Evolutionary conservation across 2,797 vertebrate species (phyloP).

Genomic region (Halcyon smyrnensis): DNA sequence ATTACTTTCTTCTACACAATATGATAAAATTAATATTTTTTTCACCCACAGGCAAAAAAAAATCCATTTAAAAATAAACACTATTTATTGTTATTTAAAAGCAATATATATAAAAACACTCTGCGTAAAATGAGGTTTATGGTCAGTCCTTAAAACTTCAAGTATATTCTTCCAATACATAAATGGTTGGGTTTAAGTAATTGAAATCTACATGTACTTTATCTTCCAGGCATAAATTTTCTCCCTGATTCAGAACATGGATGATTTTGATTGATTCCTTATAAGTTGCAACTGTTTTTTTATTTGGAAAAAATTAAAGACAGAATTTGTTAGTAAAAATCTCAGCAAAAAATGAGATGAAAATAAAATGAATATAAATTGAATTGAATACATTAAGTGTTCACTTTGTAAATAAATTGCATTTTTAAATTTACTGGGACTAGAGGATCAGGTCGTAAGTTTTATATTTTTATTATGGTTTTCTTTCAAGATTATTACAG

Average conservation of each 20-base stretch:
- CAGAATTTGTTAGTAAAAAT: neutral
- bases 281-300: neutral
- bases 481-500: conserved; percentile 21
- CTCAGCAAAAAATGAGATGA: neutral
- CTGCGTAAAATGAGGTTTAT: neutral
- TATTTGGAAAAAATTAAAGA: neutral
- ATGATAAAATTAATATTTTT: neutral
- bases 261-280: neutral
- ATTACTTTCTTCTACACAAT: neutral
- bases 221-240: neutral
- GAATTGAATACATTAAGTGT: neutral
- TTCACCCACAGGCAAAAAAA: neutral
- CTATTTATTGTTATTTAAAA: neutral
- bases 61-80: neutral
- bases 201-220: neutral
- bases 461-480: conserved; percentile 27
- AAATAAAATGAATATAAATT: neutral
- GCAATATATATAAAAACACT: neutral
- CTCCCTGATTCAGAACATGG: neutral
- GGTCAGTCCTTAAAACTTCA: neutral
- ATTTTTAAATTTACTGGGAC: neutral
- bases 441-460: neutral
- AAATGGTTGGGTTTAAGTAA: neutral
- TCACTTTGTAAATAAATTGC: neutral
- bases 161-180: neutral